phyloP scores from a whole-genome alignment of 2,888 invertebrate genomes.

The Camptogramma bilineatum region DNA sequence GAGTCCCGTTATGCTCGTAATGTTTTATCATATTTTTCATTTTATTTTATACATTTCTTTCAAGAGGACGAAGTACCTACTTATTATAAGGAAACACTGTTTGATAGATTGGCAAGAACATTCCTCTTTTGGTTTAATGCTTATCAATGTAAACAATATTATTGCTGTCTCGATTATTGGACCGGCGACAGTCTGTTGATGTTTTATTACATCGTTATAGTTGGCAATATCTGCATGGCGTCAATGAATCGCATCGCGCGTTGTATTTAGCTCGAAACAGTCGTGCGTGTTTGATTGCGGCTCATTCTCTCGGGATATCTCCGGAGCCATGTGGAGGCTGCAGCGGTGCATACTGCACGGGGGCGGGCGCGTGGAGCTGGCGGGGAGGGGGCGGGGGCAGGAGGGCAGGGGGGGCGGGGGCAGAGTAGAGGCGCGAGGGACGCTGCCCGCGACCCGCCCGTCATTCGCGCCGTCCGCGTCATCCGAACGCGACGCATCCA shows the following conservation, averaged over 20 bases:
- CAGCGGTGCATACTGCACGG: constrained; percentile 73
- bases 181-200: constrained; percentile 52
- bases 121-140: constrained; percentile 21
- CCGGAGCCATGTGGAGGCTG: constrained; percentile 75
- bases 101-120: constrained; percentile 24
- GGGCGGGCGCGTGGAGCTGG: constrained; percentile 43
- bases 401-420: constrained; percentile 44
- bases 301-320: constrained; percentile 60
- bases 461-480: constrained; percentile 70
- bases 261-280: constrained; percentile 57
- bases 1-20: constrained; percentile 42
- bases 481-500: constrained; percentile 54
- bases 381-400: constrained; percentile 42
- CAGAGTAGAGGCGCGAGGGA: constrained; percentile 56
- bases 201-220: constrained; percentile 64
- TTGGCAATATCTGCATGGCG: constrained; percentile 65
- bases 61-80: constrained; percentile 39
- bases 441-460: constrained; percentile 59
- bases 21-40: constrained; percentile 41
- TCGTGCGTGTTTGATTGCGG: constrained; percentile 59
- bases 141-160: constrained; percentile 28
- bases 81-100: constrained; percentile 37
- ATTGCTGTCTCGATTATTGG: constrained; percentile 40
- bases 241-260: constrained; percentile 73
- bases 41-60: constrained; percentile 37